phyloP scores from a whole-genome alignment of 1,140 invertebrate genomes.

The Habropoda laboriosa region DNA sequence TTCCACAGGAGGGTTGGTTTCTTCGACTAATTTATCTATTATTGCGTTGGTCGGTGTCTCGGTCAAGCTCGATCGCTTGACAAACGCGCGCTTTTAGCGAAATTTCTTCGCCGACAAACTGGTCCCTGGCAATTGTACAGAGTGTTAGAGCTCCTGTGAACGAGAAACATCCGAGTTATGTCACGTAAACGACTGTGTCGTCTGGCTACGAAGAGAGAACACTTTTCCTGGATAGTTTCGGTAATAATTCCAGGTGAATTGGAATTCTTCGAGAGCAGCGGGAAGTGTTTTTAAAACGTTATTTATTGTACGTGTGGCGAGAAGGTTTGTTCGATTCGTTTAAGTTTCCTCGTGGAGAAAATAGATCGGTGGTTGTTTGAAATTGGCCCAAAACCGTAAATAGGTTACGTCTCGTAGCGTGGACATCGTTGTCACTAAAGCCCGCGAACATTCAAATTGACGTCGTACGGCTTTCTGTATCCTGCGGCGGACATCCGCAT shows the following conservation, averaged over 20 bases:
- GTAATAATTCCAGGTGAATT: no score
- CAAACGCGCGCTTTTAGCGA: slow-evolving; percentile 14
- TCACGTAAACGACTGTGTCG: neutral
- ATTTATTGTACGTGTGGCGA: no score
- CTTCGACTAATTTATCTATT: slow-evolving; percentile 37
- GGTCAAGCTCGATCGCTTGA: neutral
- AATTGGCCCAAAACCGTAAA: slow-evolving; percentile 15
- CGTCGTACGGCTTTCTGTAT: slow-evolving; percentile 34
- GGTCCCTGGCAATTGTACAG: slow-evolving; percentile 12
- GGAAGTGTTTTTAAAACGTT: no score
- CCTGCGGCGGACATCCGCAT: slow-evolving; percentile 19
- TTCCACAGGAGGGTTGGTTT: slow-evolving; percentile 17
- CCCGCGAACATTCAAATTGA: slow-evolving; percentile 33
- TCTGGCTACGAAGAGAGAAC: no score
- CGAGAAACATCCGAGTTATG: neutral
- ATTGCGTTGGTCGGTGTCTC: neutral
- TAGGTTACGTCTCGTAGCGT: neutral
- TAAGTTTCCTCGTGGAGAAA: neutral
- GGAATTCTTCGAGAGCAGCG: no score
- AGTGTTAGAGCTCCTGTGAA: neutral
- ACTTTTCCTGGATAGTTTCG: neutral
- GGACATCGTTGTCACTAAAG: slow-evolving; percentile 22
- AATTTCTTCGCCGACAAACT: neutral
- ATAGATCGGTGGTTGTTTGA: neutral
- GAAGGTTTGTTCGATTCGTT: neutral